Evolutionary conservation across 2,113 vertebrate genomes (phyloP), one percentile per base, ranked within the genome.

Genomic region (Bucco capensis): DNA sequence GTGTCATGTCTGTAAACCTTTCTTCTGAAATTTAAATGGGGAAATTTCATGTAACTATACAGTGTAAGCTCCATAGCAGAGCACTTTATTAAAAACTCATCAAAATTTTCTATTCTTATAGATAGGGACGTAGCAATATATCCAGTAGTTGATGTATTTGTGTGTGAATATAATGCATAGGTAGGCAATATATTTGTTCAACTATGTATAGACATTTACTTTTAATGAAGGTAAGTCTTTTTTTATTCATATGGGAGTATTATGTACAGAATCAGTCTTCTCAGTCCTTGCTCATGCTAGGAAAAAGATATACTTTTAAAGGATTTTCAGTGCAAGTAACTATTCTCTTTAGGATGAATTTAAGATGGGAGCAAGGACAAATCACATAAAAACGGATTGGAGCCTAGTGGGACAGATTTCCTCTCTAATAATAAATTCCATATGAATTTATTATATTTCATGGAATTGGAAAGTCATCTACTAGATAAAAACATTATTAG

Each of bases 391-490:
- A 53, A 83, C 54, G 6, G 8, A 19, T 64, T 78, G 28, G n/a
- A 62, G 4, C 27, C 65, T 83, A 56, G 40, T 67, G 33, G 19
- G 44, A 50, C 30, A 66, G 22, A 44, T 81, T 92, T 92, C 47
- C 35, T 83, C 42, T 93, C 74, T 86, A 67, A 67, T 22, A 46
- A 54, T 86, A 80, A 94, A 92, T 93, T 83, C 95, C 50, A 84
- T 67, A 91, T 47, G 47, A 77, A 87, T 93, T 80, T 90, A 33
- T 69, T 96, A 78, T 84, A 70, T 96, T 93, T 93, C 46, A 66
- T 58, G 74, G 65, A 96, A 83, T 86, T 92, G 69, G 80, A 94
- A 86, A 86, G 78, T 44, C 51, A 90, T 51, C 24, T 90, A 56
- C 38, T 69, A 80, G 73, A 86, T 70, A 66, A 38, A 93, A 93